Percentiles rank a stretch among this genome's conserved stretches.
These are phyloP conservation scores for Eupithecia insigniata DNA, from an alignment of 2,888 invertebrate species.

Conservation along the genomic window DNA sequence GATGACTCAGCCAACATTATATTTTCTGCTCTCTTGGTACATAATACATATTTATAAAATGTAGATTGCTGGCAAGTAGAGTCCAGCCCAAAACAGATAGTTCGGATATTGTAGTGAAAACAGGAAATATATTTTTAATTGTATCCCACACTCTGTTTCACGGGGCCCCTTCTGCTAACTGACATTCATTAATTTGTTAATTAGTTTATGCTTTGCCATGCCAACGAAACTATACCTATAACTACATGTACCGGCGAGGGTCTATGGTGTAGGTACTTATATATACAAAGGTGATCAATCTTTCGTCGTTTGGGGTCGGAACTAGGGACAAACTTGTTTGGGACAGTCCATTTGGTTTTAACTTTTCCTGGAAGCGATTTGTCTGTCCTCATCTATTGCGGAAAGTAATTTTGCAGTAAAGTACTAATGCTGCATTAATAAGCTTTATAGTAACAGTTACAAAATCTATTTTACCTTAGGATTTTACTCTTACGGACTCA, in stretches of 20 bases:
- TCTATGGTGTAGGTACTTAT: background rate
- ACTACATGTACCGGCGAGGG: background rate
- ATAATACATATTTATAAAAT: too few species aligned
- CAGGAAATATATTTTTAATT: slow-evolving; percentile 60
- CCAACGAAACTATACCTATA: slow-evolving; percentile 3
- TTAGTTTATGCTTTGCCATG: slow-evolving; percentile 38
- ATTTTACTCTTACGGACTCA: too few species aligned
- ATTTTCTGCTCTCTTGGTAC: too few species aligned
- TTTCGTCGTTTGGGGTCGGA: slow-evolving; percentile 6
- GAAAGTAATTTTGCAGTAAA: background rate
- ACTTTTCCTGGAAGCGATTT: slow-evolving; percentile 3
- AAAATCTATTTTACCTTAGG: too few species aligned
- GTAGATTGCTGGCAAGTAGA: background rate
- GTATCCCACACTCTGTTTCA: slow-evolving; percentile 53
- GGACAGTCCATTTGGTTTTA: background rate
- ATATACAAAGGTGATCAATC: slow-evolving; percentile 13
- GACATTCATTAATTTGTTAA: slow-evolving; percentile 43
- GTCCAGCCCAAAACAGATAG: slow-evolving; percentile 46
- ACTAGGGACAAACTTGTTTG: slow-evolving; percentile 1
- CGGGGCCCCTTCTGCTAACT: slow-evolving; percentile 54
- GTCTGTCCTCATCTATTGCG: background rate
- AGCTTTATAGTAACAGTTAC: too few species aligned
- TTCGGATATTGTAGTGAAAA: slow-evolving; percentile 56
- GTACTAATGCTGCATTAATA: background rate
- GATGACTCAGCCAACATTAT: background rate